Evolutionary conservation across 1,140 invertebrate species (phyloP), one percentile per base, ranked within the genome.

Genomic region (Zaprionus kolodkinae): DNA sequence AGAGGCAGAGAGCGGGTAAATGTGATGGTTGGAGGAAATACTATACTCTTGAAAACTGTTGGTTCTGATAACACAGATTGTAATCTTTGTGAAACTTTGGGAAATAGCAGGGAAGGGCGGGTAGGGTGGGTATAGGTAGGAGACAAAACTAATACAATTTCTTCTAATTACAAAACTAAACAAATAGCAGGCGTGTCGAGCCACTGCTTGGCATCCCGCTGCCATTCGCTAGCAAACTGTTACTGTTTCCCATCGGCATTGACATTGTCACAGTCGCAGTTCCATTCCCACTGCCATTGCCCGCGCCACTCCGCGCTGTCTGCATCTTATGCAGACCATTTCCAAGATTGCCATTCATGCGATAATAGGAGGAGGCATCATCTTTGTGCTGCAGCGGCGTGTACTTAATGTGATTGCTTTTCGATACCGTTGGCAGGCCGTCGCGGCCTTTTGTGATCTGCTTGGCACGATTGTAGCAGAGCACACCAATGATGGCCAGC

Each of bases 401-500:
- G 27, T 92, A 92, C 76, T 91, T 92, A 17, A 84, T 73, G 40
- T 78, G 71, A 78, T 71, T 81, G 69, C 60, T 82, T 45, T 82
- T 73, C 27, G 79, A 69, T 12, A 78, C 36, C 45, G 86, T 78
- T 6, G 81, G 77, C 9, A 78, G 55, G 15, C 87, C 76, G 3
- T 90, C 77, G 6, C 71, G 63, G 3, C 70, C 50, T 59, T 62
- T 86, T 3, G 90, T 73, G 13, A 92, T 68, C 17, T 92, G 91
- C 59, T 92, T 92, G 15, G 91, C 91, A n/a, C 92, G 76, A 93
- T 99, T 99, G 93, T 99, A 99, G 56, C 94, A 94, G 11, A 99
- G 93, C 25, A 99, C 98, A 35, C 98, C 98, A 62, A 96, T 93
- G 70, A 98, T 96, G 4, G 99, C 98, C 67, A 99, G 86, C 35